These are phyloP conservation scores for Leuciscus idus DNA, from an alignment of 2,113 vertebrate species.

Conservation along the genomic window DNA sequence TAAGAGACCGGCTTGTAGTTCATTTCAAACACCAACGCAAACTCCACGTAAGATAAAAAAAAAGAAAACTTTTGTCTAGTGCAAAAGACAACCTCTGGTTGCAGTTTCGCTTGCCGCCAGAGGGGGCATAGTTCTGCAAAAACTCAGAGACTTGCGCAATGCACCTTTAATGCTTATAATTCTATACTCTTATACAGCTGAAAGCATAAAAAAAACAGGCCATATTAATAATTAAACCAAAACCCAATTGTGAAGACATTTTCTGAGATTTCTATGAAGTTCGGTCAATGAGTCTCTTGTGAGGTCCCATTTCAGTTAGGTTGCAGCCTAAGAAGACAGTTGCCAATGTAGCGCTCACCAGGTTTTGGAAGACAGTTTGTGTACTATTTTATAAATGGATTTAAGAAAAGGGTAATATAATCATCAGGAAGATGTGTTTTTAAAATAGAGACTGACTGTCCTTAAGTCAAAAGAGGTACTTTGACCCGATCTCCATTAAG, in stretches of 20 bases:
- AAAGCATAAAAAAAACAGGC: not conserved
- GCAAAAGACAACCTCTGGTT: no score
- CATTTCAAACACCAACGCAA: no score
- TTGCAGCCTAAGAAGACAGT: not conserved
- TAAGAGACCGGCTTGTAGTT: no score
- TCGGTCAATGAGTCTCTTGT: not conserved
- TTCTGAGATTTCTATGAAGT: not conserved
- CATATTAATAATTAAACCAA: not conserved
- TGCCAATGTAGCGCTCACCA: not conserved
- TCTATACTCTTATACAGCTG: not conserved
- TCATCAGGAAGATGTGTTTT: not conserved
- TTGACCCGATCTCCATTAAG: not conserved
- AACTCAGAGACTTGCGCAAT: no score
- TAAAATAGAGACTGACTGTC: not conserved
- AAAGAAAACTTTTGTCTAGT: no score
- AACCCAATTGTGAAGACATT: not conserved
- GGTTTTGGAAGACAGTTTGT: not conserved
- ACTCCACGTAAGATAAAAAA: no score
- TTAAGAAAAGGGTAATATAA: not conserved
- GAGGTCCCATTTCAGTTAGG: not conserved
- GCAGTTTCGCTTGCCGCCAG: no score
- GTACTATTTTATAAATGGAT: not conserved
- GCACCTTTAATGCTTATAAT: not conserved
- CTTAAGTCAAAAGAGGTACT: not conserved
- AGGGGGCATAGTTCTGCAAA: no score